Base-by-base conservation (phyloP, 2,888 invertebrate species). In the Lamellibrachia satsuma region DNA sequence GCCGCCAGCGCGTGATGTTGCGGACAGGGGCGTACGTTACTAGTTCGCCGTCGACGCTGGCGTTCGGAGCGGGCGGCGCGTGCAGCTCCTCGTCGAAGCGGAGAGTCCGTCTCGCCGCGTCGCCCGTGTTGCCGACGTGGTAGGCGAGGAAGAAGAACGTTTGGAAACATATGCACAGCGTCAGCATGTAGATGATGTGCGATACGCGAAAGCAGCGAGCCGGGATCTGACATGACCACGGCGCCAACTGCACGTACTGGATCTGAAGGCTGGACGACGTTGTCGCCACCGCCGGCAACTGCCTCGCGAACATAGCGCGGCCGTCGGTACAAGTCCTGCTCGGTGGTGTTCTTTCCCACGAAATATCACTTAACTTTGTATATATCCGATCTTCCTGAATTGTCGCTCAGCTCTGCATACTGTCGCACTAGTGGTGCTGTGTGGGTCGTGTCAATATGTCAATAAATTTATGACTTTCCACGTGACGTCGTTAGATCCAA, bases 101-200 rank as follows among this genome's bases (percentile, higher is more conserved):
- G 4, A 75, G 75, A 15, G 75, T 75, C 22, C 75, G 75, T n/a
- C n/a, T 75, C 75, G 75, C 75, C 75, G 75, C 75, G 22, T 75
- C 75, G 22, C 75, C 75, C 22, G 22, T 75, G 75, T 22, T 52
- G 39, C 91, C 91, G 55, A 52, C 55, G 57, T 91, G 91, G n/a
- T 91, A 91, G 91, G 91, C 57, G 91, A 91, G 91, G 57, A 91
- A 91, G 91, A 91, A 91, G 55, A 91, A 52, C 52, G 91, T 91
- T n/a, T 91, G 91, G 57, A 91, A 39, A n/a, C 52, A 39, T 4
- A 91, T 91, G 57, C 91, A 91, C 39, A 57, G 55, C 39, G 91
- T 57, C 91, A 91, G 57, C 91, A 91, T 91, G 91, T 91, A 91
- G 52, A 91, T 52, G 57, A 91, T 91, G 91, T 91, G 57, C 39